Evolutionary conservation across 2,797 vertebrate species (phyloP), one percentile per base, ranked within the genome.

Genomic region (Anguilla marmorata): DNA sequence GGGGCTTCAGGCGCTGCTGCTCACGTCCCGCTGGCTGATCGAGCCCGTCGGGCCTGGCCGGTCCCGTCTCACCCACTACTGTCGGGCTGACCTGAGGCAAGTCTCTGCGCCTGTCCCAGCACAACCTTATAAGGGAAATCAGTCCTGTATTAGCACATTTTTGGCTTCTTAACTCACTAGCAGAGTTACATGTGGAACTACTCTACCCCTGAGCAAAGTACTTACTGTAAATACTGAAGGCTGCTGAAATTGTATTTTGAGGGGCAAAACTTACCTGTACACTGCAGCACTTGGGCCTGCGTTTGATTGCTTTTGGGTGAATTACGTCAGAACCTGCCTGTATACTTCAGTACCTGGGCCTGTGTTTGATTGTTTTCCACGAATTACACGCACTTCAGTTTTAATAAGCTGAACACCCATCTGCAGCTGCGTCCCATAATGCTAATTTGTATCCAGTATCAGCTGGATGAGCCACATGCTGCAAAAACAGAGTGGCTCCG

Each of bases 1-100:
- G 0, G 95, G 94, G 0, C 95, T 96, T 48, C 93, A 94, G 79
- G 96, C 96, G 0, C 30, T 95, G 2, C 89, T 96, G 89, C 90
- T 97, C 86, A 96, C 92, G 0, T 96, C 95, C 45, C 96, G 96
- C 93, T 97, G 95, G 91, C 94, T 96, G 88, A 95, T 96, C 0
- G 96, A 97, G 88, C 95, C 96, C 3, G 89, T 94, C 0, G 89
- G 94, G 88, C 88, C 92, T 91, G 96, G 95, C 14, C 94, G 91
- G 84, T 96, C 96, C 48, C 92, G 91, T 1, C 92, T 96, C 66
- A 97, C 95, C 0, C 95, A 97, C 87, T 92, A 96, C 92, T 97
- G 96, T 92, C 93, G 95, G 2, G 93, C 95, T 4, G 96, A 97
- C 91, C 95, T 96, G 88, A 95, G 96, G 96, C 97, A 92, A 87